Evolutionary conservation across 92 coral and sea anemone species (phyloP).

Genomic region (Desmophyllum pertusum): DNA sequence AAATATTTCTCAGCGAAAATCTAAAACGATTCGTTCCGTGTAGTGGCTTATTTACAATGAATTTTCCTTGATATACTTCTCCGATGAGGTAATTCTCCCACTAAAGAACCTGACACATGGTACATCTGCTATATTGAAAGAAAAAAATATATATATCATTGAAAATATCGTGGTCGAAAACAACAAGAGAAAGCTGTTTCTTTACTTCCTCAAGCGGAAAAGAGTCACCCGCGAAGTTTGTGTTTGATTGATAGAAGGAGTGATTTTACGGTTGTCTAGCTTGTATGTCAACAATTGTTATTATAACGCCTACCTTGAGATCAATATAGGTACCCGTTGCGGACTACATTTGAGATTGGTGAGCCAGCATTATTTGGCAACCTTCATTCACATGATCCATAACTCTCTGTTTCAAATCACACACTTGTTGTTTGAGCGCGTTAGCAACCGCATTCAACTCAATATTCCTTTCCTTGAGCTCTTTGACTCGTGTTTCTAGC

Average conservation of each 20-base stretch:
- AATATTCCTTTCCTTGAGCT: constrained; percentile 88
- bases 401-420: constrained; percentile 94
- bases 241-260: constrained; percentile 8
- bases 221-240: constrained; percentile 25
- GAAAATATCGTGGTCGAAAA: neutral
- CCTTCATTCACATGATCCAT: constrained; percentile 99
- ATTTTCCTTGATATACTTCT: constrained; percentile 20
- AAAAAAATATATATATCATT: neutral
- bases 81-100: constrained; percentile 37
- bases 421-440: constrained; percentile 97
- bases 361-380: constrained; percentile 96
- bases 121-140: constrained; percentile 8
- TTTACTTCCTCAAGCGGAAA: neutral
- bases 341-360: constrained; percentile 85
- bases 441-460: constrained; percentile 95
- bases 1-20: neutral
- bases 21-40: neutral
- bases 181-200: neutral
- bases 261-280: constrained; percentile 34
- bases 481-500: constrained; percentile 88
- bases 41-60: constrained; percentile 37
- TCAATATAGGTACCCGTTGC: constrained; percentile 14
- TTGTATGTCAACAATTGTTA: constrained; percentile 26
- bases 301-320: constrained; percentile 4
- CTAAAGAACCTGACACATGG: constrained; percentile 9